Conservation (phyloP, 2,113 vertebrate species). For the Trichechus manatus region DNA sequence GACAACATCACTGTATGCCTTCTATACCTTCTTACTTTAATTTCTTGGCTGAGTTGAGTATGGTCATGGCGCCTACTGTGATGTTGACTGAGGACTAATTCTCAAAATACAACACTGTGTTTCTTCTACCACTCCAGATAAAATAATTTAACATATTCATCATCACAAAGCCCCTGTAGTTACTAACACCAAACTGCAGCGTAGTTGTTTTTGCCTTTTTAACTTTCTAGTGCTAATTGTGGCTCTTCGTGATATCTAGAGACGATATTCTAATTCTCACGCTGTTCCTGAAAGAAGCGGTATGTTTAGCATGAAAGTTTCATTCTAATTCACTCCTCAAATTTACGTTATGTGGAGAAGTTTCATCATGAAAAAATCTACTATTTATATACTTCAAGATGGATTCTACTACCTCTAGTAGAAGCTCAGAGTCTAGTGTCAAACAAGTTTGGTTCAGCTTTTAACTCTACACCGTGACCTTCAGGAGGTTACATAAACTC, state of each 20-base stretch:
- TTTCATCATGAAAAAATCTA: neutral
- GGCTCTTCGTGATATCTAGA: conserved; percentile 27
- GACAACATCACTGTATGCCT: neutral
- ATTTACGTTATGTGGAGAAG: conserved; percentile 45
- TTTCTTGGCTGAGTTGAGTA: neutral
- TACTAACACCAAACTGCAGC: conserved; percentile 2
- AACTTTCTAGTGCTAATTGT: conserved; percentile 44
- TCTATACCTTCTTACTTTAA: neutral
- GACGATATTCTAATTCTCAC: conserved; percentile 40
- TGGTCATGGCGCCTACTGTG: neutral
- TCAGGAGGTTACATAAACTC: neutral
- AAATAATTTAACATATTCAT: conserved; percentile 63
- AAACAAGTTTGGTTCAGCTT: neutral
- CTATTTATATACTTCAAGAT: neutral
- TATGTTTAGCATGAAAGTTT: neutral
- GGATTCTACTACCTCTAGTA: neutral
- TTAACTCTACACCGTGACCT: neutral
- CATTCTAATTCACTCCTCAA: conserved; percentile 46
- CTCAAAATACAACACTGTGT: neutral
- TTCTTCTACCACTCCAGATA: neutral
- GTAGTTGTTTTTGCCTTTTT: neutral
- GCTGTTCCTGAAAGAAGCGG: conserved; percentile 34
- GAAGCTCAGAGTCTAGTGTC: conserved; percentile 17
- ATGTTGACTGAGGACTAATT: neutral
- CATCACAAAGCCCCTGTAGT: conserved; percentile 19